These are phyloP conservation scores for Craseonycteris thonglongyai DNA, from an alignment of 2,113 vertebrate species.

Conservation along the genomic window DNA sequence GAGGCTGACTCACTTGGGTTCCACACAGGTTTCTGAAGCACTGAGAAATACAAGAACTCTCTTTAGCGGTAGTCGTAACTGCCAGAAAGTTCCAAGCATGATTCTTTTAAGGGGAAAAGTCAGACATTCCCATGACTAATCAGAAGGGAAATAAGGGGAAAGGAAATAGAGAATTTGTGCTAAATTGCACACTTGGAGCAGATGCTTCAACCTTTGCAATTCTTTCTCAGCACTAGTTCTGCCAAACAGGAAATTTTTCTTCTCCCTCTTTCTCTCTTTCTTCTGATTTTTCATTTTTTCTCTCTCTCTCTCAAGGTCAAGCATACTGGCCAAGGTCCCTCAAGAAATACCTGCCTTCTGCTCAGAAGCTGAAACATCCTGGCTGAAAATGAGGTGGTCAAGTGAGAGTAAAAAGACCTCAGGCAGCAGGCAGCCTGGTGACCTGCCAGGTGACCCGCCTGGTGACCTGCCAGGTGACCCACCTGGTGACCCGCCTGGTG, in stretches of 20 bases:
- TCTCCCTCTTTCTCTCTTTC: not conserved
- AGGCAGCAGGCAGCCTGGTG: accelerated
- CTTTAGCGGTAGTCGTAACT: not conserved
- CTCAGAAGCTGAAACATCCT: not conserved
- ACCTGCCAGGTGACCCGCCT: too few relatives aligned
- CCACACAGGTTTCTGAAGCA: not conserved
- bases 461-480: not conserved
- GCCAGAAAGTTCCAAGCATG: not conserved
- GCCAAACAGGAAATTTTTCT: not conserved
- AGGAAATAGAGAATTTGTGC: conserved; percentile 30
- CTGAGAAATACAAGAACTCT: not conserved
- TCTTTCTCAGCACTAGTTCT: not conserved
- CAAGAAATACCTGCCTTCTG: not conserved
- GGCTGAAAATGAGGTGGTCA: not conserved
- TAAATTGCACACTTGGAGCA: not conserved
- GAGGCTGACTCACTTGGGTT: not conserved
- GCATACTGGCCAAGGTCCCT: not conserved
- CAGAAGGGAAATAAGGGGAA: not conserved
- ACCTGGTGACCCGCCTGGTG: not conserved
- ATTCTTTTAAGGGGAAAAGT: not conserved
- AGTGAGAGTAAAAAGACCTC: not conserved
- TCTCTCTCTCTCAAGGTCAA: not conserved
- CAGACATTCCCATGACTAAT: conserved; percentile 29
- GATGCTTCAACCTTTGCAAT: not conserved
- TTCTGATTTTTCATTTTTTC: not conserved